Base-by-base conservation (phyloP, 2,797 vertebrate species). In the Pantherophis alleghaniensis region DNA sequence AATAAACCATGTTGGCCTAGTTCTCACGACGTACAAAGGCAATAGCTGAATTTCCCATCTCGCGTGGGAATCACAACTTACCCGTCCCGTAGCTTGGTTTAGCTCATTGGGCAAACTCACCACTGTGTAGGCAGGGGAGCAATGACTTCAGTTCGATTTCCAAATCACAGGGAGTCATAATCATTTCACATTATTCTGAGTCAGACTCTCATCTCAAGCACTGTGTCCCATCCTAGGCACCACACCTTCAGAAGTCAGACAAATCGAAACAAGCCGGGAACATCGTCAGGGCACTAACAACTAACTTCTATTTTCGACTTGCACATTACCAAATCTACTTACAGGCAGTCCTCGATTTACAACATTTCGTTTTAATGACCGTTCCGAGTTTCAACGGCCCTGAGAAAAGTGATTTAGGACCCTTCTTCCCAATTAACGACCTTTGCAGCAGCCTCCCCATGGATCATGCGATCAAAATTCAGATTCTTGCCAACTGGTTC, bases 381-480 rank as follows among this genome's bases (percentile, higher is more conserved):
- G 14, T 69, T 32, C n/a, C n/a, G 32, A 18, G n/a, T 69, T 69
- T 18, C n/a, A 0, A 69, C 1, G n/a, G 5, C 66, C 5, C 66
- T 69, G 28, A 6, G 14, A 32, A 69, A 69, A 16, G n/a, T 32
- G n/a, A 69, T n/a, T 16, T 32, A 16, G 13, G 66, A 3, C 5
- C 13, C 2, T 1, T 3, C 32, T 32, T 69, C 66, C 16, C n/a
- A 69, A 0, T 69, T 18, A 51, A 69, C 14, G 66, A 69, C 14
- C 4, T 63, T 28, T 7, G 66, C 2, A 1, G 66, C 1, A 18
- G n/a, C 14, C 14, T 32, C 13, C 66, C n/a, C 6, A 7, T 69
- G 14, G 6, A 16, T 18, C 1, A 2, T 0, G 4, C 2, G 12
- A n/a, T n/a, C 28, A 2, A 14, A n/a, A 66, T 32, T 18, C n/a